Percentiles rank a stretch among this genome's conserved stretches.
Conservation (phyloP, 1,140 invertebrate genomes). For the Hetaerina americana region DNA sequence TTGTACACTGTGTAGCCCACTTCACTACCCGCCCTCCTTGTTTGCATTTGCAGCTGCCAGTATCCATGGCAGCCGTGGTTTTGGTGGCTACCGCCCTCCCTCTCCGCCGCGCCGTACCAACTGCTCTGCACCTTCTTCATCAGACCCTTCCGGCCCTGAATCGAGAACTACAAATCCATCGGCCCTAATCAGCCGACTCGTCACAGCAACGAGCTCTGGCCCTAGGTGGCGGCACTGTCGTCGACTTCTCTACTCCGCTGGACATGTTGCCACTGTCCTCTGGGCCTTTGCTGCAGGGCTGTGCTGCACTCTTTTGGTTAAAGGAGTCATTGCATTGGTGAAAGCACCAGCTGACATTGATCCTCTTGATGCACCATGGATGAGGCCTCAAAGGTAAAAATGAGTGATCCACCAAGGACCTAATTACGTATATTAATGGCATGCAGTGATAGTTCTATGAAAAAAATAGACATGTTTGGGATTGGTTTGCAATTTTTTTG, state of each 20-base stretch:
- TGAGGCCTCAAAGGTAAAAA: not conserved
- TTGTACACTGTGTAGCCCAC: too few relatives aligned
- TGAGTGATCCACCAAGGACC: too few relatives aligned
- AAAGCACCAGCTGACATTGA: not conserved
- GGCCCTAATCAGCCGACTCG: not conserved
- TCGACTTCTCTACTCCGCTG: not conserved
- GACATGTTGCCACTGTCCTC: not conserved
- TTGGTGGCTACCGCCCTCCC: constrained; percentile 28
- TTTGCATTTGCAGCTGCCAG: constrained; percentile 27
- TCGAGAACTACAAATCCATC: not conserved
- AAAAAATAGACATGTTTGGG: too few relatives aligned
- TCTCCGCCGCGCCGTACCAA: not conserved
- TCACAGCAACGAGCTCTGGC: not conserved
- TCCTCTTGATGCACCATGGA: not conserved
- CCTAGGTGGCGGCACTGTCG: not conserved
- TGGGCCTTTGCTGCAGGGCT: not conserved
- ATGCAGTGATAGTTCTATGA: too few relatives aligned
- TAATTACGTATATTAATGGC: too few relatives aligned
- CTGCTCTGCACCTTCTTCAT: not conserved
- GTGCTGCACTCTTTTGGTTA: not conserved
- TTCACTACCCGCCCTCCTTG: too few relatives aligned
- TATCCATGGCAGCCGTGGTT: constrained; percentile 30
- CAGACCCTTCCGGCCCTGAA: not conserved
- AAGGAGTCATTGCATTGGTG: not conserved
- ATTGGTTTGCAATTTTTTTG: too few relatives aligned